Conservation (phyloP, 2,888 invertebrate species). For the Lycophotia porphyrea region DNA sequence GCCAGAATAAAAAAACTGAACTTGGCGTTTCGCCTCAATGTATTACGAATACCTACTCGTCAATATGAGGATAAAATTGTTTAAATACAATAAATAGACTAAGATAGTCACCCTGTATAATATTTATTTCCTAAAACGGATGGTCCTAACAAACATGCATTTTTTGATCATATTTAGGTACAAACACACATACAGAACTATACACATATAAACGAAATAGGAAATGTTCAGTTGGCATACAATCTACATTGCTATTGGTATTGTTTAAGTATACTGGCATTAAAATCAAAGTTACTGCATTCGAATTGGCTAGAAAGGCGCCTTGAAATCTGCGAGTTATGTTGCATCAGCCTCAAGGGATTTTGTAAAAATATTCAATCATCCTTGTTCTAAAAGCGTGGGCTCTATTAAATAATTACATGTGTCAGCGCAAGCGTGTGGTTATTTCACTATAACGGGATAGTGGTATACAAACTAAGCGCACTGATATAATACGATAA, state of each 20-base stretch:
- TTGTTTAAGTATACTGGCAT: conserved; percentile 10
- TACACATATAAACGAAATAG: background rate
- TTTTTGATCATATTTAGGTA: background rate
- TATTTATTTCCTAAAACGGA: background rate
- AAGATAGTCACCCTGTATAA: background rate
- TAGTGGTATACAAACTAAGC: background rate
- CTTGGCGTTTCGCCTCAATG: background rate
- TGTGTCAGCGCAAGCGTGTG: background rate
- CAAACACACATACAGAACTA: background rate
- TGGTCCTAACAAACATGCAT: background rate
- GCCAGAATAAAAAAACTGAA: conserved; percentile 10
- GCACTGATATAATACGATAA: background rate
- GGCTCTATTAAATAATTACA: background rate
- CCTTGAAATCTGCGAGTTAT: conserved; percentile 42
- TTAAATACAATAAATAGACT: background rate
- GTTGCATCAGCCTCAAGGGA: conserved; percentile 47
- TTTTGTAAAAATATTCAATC: conserved; percentile 21
- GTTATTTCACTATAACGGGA: background rate
- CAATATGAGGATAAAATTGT: background rate
- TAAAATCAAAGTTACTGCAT: conserved; percentile 6
- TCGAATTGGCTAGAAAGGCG: conserved; percentile 17
- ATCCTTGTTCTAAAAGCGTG: conserved; percentile 27
- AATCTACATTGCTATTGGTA: background rate
- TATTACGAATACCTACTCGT: background rate
- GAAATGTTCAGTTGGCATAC: background rate